Evolutionary conservation across 2,797 vertebrate genomes (phyloP).

Genomic region (Nasua narica): DNA sequence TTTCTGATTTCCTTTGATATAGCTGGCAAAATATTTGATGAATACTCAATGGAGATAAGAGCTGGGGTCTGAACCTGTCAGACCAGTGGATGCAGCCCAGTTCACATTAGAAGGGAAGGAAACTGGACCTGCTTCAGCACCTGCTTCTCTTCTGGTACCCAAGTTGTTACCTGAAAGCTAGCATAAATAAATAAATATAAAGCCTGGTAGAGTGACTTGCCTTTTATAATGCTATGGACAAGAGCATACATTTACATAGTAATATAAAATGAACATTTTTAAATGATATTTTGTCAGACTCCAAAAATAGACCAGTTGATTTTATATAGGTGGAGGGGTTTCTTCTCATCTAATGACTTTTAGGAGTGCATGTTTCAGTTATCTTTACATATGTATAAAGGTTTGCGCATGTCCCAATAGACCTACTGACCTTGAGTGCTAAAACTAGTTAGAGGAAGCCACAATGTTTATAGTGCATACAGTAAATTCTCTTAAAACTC

Average conservation of each 20-base stretch:
- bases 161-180: background rate
- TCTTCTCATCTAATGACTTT: background rate
- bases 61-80: background rate
- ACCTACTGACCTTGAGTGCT: slow-evolving; percentile 59
- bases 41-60: background rate
- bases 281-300: background rate
- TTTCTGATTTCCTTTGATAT: slow-evolving; percentile 16
- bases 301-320: background rate
- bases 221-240: background rate
- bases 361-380: background rate
- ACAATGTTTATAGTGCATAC: slow-evolving; percentile 92
- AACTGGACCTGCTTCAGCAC: background rate
- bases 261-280: background rate
- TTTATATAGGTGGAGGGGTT: background rate
- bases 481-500: slow-evolving; percentile 92
- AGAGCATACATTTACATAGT: background rate
- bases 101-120: background rate
- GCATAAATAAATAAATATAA: background rate
- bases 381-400: background rate
- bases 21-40: background rate
- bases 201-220: background rate
- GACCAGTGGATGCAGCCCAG: background rate
- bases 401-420: background rate
- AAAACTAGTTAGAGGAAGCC: slow-evolving; percentile 93
- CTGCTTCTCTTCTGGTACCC: background rate